Percentiles rank a stretch among this genome's conserved stretches.
These are phyloP conservation scores for Ianthella basta DNA, from an alignment of 37 sponge, comb jelly and placozoan species.

Conservation along the genomic window DNA sequence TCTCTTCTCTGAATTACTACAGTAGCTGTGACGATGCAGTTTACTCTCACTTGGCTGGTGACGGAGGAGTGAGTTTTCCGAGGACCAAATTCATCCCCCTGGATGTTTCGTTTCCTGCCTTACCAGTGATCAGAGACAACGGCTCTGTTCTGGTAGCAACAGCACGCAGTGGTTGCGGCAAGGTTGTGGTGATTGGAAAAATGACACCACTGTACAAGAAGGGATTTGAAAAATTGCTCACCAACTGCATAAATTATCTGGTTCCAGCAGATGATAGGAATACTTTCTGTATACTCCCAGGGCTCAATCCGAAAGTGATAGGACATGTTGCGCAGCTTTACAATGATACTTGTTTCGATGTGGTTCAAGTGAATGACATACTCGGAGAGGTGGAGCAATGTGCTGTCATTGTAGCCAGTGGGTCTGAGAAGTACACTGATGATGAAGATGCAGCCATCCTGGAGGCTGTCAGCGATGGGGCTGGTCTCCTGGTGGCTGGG, in stretches of 20 bases:
- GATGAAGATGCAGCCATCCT: neutral
- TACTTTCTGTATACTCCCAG: neutral
- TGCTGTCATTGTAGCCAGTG: neutral
- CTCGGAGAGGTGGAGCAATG: neutral
- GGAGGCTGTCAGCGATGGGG: neutral
- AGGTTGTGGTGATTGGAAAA: neutral
- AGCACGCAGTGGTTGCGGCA: neutral
- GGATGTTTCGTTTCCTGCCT: neutral
- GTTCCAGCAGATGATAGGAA: neutral
- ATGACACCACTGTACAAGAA: too few relatives aligned
- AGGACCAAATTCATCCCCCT: neutral
- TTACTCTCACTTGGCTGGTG: too few relatives aligned
- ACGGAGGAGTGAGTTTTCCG: too few relatives aligned
- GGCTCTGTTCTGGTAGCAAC: neutral
- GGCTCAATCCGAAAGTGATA: neutral
- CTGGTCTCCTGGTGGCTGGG: neutral
- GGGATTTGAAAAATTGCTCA: too few relatives aligned
- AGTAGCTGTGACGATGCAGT: too few relatives aligned
- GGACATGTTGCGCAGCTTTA: neutral
- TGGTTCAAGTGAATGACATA: neutral
- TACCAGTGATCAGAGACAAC: neutral
- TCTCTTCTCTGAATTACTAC: too few relatives aligned
- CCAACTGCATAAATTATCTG: too few relatives aligned
- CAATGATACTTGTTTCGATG: neutral
- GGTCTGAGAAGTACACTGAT: neutral